Percentiles rank a stretch among this genome's conserved stretches.
Conservation (phyloP, 2,797 vertebrate genomes). For the Gadopsis marmoratus region DNA sequence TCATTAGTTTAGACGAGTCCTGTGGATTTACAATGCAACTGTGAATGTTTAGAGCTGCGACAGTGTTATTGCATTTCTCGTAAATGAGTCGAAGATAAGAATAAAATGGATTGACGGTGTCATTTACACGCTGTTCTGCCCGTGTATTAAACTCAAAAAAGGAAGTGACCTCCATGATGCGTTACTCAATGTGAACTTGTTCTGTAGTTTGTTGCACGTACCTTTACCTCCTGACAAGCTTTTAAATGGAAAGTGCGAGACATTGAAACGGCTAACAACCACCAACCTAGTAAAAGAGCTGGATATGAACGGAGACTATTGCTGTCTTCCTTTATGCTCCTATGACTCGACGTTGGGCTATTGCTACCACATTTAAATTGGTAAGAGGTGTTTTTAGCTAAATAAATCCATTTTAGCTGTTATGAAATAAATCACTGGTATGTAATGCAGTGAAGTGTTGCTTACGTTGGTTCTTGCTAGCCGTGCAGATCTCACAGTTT, state of each 20-base stretch:
- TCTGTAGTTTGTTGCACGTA: background rate
- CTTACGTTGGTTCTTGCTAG: background rate
- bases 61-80: background rate
- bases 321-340: background rate
- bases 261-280: background rate
- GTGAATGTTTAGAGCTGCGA: slow-evolving; percentile 5
- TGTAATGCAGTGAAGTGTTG: background rate
- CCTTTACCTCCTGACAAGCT: background rate
- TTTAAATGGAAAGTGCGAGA: too few relatives aligned
- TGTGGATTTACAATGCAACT: slow-evolving; percentile 6
- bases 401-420: background rate
- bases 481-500: background rate
- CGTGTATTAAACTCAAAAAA: background rate
- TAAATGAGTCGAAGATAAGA: slow-evolving; percentile 1
- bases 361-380: background rate
- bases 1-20: slow-evolving; percentile 26
- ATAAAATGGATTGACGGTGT: background rate
- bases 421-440: background rate
- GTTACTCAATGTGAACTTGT: background rate
- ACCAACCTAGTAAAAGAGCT: background rate
- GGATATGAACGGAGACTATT: background rate
- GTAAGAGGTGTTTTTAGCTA: background rate
- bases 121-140: background rate
- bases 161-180: background rate
- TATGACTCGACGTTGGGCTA: background rate